Evolutionary conservation across 2,888 invertebrate genomes (phyloP).

Genomic region (Seira musarum): DNA sequence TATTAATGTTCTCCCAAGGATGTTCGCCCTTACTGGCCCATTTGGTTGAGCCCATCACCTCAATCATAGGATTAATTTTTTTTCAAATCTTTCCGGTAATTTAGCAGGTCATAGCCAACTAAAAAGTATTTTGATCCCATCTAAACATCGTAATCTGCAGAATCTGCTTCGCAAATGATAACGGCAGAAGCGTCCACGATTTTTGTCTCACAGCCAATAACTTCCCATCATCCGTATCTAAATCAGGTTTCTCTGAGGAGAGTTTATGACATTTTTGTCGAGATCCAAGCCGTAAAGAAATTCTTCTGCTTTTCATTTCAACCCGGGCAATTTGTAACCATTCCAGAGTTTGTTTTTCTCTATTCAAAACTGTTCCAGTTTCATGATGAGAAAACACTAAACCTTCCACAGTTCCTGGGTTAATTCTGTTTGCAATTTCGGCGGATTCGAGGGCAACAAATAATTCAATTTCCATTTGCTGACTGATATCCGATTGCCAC

Average conservation of each 20-base stretch:
- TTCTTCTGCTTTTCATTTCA: no score
- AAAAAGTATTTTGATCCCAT: slow-evolving; percentile 10
- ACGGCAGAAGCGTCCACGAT: slow-evolving; percentile 4
- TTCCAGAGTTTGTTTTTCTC: neutral
- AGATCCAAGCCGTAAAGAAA: neutral
- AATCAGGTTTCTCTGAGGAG: neutral
- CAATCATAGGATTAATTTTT: slow-evolving; percentile 41
- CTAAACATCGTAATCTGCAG: neutral
- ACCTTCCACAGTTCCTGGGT: neutral
- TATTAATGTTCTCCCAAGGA: slow-evolving; percentile 25
- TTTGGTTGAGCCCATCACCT: slow-evolving; percentile 42
- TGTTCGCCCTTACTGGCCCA: slow-evolving; percentile 38
- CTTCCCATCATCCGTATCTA: neutral
- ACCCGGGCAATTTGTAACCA: neutral
- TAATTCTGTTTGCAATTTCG: neutral
- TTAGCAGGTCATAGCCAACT: slow-evolving; percentile 26
- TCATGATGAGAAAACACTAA: neutral
- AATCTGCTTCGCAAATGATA: slow-evolving; percentile 28
- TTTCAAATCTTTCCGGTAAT: neutral
- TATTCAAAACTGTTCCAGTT: neutral
- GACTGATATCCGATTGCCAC: neutral
- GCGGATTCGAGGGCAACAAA: slow-evolving; percentile 4
- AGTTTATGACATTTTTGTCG: neutral
- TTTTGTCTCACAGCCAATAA: neutral
- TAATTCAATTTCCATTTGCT: slow-evolving; percentile 17